These are phyloP conservation scores for Eciton burchellii DNA, from an alignment of 1,140 invertebrate species.

Conservation along the genomic window DNA sequence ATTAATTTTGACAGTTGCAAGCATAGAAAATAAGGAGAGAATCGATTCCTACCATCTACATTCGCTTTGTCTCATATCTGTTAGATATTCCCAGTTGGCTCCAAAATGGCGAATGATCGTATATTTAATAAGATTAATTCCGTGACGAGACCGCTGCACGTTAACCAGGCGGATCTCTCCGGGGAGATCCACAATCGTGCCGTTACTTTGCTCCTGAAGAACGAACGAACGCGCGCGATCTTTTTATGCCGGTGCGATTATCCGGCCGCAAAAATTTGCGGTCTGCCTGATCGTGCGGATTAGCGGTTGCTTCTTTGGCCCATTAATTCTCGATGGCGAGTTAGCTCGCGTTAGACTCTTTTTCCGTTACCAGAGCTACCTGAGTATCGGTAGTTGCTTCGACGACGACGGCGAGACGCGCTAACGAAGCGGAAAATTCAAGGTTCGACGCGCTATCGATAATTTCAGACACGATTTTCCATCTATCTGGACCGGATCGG, in stretches of 20 bases:
- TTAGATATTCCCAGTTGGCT: too few species aligned
- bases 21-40: too few species aligned
- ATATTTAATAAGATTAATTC: background rate
- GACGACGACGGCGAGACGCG: constrained; percentile 22
- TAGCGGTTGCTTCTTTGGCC: constrained; percentile 78
- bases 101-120: background rate
- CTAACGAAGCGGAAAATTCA: constrained; percentile 53
- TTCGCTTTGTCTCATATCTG: background rate
- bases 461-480: constrained; percentile 28
- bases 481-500: background rate
- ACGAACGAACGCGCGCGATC: constrained; percentile 29
- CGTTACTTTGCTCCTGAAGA: constrained; percentile 22
- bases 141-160: background rate
- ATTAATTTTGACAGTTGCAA: too few species aligned
- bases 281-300: constrained; percentile 75
- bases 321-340: constrained; percentile 75
- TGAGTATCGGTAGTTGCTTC: constrained; percentile 41
- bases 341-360: constrained; percentile 65
- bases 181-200: background rate
- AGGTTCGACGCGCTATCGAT: background rate
- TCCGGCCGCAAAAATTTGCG: constrained; percentile 76
- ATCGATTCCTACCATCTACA: too few species aligned
- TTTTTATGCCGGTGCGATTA: constrained; percentile 64
- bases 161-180: background rate
- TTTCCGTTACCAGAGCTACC: constrained; percentile 56